Evolutionary conservation across 1,140 invertebrate species (phyloP).

Genomic region (Sycophaga agraensis): DNA sequence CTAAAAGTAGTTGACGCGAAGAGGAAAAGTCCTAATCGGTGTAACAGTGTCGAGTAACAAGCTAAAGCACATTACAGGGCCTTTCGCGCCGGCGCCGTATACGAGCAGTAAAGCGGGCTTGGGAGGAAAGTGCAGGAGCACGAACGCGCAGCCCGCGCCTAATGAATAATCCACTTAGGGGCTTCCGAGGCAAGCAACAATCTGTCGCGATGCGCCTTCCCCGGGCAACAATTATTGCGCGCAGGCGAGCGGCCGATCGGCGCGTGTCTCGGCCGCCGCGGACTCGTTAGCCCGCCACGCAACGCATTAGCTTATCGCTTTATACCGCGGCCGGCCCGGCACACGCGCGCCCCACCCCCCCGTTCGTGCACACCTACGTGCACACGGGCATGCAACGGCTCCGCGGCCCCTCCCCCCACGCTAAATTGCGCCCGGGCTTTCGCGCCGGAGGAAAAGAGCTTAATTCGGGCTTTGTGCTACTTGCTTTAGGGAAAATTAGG

Average conservation of each 20-base stretch:
- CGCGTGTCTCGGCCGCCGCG: neutral
- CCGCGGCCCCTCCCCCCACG: no score
- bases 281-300: slow-evolving; percentile 42
- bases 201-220: neutral
- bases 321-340: neutral
- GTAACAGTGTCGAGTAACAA: neutral
- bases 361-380: no score
- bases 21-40: neutral
- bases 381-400: neutral
- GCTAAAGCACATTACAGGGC: neutral
- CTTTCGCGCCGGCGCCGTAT: no score
- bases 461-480: neutral
- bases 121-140: no score
- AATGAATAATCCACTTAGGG: neutral
- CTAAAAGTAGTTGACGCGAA: neutral
- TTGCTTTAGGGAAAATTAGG: neutral
- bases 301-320: slow-evolving; percentile 45
- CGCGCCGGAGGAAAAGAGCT: no score
- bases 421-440: no score
- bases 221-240: neutral
- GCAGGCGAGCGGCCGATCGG: neutral
- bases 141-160: no score
- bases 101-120: no score
- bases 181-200: neutral
- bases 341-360: neutral